Evolutionary conservation across 1,140 invertebrate species (phyloP), one percentile per base, ranked within the genome.

Genomic region (Himalopsyche phryganea): DNA sequence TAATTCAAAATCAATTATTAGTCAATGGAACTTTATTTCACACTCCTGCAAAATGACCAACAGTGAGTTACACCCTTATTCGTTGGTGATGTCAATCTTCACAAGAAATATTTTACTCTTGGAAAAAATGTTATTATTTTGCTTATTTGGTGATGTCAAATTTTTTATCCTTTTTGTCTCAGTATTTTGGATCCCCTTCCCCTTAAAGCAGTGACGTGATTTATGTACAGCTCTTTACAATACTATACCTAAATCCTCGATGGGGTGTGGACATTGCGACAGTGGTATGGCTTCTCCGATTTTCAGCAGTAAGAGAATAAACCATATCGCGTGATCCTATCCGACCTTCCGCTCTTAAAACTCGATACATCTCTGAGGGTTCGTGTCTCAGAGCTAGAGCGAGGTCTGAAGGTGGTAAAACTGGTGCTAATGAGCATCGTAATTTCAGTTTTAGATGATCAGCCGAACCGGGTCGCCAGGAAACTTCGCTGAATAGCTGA

Each of bases 401-500:
- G 1, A 73, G 40, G 17, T 70, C 66, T 0, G 71, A 66, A 0
- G 70, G 68, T 0, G 71, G 53, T 1, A 78, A 61, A 0, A 74
- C 66, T 1, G 71, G 71, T 0, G 61, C 44, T 1, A 78, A 60
- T 0, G 74, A 72, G 3, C 68, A 69, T 4, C 71, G 70, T 0
- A 68, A 65, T 49, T 70, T 71, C 58, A 75, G 68, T 58, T 77
- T 75, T 0, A 81, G 70, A 48, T 78, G 66, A 6, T 75, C 70
- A n/a, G 74, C 45, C 0, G 77, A 74, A 5, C 77, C 67, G 7
- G 74, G 66, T 1, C 77, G 67, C 82, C 82, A 86, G 0, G 69
- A 62, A 2, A 72, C 75, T 61, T 74, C 74, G 42, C 11, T 65
- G 46, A 45, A 1, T 15, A 60, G 32, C 50, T 56, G 54, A 13